Conservation (phyloP, 2,113 vertebrate genomes). For the Prionailurus bengalensis region DNA sequence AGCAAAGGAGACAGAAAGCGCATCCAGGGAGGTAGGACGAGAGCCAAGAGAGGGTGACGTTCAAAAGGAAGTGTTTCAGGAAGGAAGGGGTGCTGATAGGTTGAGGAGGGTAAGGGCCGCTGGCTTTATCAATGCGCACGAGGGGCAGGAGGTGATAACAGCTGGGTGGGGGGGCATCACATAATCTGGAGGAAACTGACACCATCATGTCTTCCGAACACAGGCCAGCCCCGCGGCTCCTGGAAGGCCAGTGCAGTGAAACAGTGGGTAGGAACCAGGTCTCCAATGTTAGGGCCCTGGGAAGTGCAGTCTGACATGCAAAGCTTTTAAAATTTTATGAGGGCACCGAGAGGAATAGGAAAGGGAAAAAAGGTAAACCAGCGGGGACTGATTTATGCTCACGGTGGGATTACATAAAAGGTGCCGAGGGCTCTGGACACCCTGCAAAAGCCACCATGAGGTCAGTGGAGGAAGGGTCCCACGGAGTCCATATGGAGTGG, state of each 20-base stretch:
- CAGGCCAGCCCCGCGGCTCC: not conserved
- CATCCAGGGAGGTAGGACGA: not conserved
- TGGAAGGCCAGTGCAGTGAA: conserved; percentile 34
- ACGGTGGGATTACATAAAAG: not conserved
- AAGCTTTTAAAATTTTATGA: conserved; percentile 86
- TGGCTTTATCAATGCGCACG: rapidly evolving
- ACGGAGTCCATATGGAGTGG: not conserved
- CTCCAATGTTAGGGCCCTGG: conserved; percentile 82
- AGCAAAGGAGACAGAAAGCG: not conserved
- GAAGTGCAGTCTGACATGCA: conserved; percentile 82
- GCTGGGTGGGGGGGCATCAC: not conserved
- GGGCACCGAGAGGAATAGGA: conserved; percentile 76
- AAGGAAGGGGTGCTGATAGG: not conserved
- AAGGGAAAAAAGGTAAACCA: not conserved
- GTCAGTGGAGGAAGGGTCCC: conserved; percentile 55
- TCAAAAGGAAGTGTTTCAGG: not conserved
- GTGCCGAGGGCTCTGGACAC: conserved; percentile 68
- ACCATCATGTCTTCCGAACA: not conserved
- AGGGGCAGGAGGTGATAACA: not conserved
- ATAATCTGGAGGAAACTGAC: not conserved
- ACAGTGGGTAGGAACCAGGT: conserved; percentile 80
- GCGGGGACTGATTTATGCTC: conserved; percentile 81
- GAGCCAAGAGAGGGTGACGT: not conserved
- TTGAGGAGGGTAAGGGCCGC: not conserved
- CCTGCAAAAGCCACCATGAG: conserved; percentile 66